A percentile compares a stretch with the other conserved stretches of the same genome.
These are phyloP conservation scores for Sebastiscus albofasciatus DNA, from an alignment of 2,797 vertebrate species.

Conservation along the genomic window DNA sequence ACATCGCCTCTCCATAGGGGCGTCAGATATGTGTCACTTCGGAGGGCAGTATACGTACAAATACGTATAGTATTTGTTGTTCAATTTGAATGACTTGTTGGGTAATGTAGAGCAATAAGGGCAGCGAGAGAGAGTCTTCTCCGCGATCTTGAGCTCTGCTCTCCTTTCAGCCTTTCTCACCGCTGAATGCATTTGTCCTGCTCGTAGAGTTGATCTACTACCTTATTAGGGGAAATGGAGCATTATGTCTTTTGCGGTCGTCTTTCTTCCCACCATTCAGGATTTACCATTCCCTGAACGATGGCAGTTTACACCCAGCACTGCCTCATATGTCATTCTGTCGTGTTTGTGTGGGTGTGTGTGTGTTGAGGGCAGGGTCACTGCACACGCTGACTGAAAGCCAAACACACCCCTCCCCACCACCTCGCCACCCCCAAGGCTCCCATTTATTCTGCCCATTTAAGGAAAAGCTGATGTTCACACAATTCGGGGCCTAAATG, in stretches of 20 bases:
- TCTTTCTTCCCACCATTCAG: conserved; percentile 77
- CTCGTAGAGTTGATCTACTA: conserved; percentile 63
- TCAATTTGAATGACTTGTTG: neutral
- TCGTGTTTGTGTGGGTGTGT: conserved; percentile 14
- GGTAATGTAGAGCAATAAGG: neutral
- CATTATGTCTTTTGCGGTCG: conserved; percentile 78
- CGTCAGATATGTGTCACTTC: neutral
- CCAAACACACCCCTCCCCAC: conserved; percentile 12
- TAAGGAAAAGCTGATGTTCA: conserved; percentile 65
- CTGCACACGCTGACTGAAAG: conserved; percentile 25
- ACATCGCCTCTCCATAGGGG: neutral
- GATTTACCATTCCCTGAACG: conserved; percentile 84
- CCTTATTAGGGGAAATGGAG: conserved; percentile 79
- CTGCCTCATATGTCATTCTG: conserved; percentile 81
- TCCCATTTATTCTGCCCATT: conserved; percentile 57
- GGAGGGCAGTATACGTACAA: neutral
- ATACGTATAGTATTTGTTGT: neutral
- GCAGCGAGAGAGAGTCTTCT: neutral
- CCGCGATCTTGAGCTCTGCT: neutral
- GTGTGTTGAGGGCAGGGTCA: conserved; percentile 27
- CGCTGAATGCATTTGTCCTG: conserved; percentile 22
- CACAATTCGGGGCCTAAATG: conserved; percentile 44
- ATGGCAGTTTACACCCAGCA: conserved; percentile 73
- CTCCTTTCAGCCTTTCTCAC: conserved; percentile 3
- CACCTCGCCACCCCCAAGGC: neutral